Evolutionary conservation across 2,797 vertebrate genomes (phyloP), one percentile per base, ranked within the genome.

Genomic region (Trachurus trachurus): DNA sequence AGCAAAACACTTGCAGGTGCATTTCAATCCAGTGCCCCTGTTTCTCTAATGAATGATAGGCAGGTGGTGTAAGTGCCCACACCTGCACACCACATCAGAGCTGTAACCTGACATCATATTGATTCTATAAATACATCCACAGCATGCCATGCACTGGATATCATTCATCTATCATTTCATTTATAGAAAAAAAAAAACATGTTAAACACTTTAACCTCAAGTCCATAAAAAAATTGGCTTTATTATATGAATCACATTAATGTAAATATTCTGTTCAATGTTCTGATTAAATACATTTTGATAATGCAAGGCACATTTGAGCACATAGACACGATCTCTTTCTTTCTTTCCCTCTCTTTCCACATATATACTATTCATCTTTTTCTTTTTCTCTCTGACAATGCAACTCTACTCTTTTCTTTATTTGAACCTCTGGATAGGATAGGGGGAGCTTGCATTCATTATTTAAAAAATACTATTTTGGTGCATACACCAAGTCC

Each of bases 71-170:
- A 8, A 8, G 12, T 17, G 29, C 8, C n/a, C 17, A 40, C 69
- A 62, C 15, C 64, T 73, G 57, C 50, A 47, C 17, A 65, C 19
- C 50, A 40, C 6, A 29, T 9, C 56, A 60, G 10, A 34, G 44
- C 70, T 63, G 15, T 9, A 42, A 44, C 44, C 58, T 22, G 6
- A 31, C 13, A 16, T 39, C 34, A 58, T 6, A 59, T 2, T 16
- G 60, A 64, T 40, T 17, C 34, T 37, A 37, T 37, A 9, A 66
- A 52, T n/a, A 22, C n/a, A 47, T 17, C 6, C 21, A 56, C 21
- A 66, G 26, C 12, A 53, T 21, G 13, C 10, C 5, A 53, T 21
- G 2, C 49, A 11, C 52, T 26, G 52, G 21, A 26, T 13, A 2
- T 2, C 26, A 15, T 12, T 53, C 6, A 37, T 37, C 34, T 37